Conservation (phyloP, 2,888 invertebrate genomes). For the Criorhina ranunculi region DNA sequence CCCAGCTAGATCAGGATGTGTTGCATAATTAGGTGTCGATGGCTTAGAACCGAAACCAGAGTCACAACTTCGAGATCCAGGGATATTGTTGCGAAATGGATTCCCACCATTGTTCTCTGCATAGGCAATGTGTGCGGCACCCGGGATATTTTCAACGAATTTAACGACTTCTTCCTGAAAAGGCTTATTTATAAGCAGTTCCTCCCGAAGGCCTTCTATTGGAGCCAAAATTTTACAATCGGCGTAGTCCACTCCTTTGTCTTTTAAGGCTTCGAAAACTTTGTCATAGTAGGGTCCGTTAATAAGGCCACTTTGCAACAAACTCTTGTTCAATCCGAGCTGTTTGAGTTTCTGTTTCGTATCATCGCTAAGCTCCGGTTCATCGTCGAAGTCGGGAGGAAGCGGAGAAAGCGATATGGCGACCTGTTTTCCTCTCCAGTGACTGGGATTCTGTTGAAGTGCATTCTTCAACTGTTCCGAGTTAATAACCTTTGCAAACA, state of each 20-base stretch:
- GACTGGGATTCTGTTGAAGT: slow-evolving; percentile 77
- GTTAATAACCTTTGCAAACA: slow-evolving; percentile 82
- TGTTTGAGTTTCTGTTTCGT: slow-evolving; percentile 85
- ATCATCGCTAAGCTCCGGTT: slow-evolving; percentile 84
- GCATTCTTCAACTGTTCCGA: slow-evolving; percentile 81
- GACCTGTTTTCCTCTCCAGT: slow-evolving; percentile 68
- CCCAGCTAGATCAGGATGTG: slow-evolving; percentile 69
- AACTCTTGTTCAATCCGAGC: slow-evolving; percentile 86
- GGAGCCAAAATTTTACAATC: slow-evolving; percentile 86
- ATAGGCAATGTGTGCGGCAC: slow-evolving; percentile 44
- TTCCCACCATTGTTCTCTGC: slow-evolving; percentile 46
- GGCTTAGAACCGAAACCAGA: slow-evolving; percentile 84
- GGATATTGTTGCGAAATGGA: slow-evolving; percentile 70
- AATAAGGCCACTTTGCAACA: slow-evolving; percentile 86
- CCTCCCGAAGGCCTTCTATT: slow-evolving; percentile 86
- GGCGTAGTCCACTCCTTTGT: slow-evolving; percentile 85
- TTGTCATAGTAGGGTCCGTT: slow-evolving; percentile 87
- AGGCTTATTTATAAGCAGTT: slow-evolving; percentile 86
- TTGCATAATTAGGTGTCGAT: slow-evolving; percentile 81
- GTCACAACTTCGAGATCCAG: slow-evolving; percentile 82
- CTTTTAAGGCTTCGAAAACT: slow-evolving; percentile 86
- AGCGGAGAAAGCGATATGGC: slow-evolving; percentile 61
- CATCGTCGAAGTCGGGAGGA: slow-evolving; percentile 83
- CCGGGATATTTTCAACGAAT: slow-evolving; percentile 85
- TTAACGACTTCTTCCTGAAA: slow-evolving; percentile 86